A percentile compares a stretch with the other conserved stretches of the same genome.
phyloP scores from a whole-genome alignment of 2,797 vertebrate species.

The Artibeus lituratus region DNA sequence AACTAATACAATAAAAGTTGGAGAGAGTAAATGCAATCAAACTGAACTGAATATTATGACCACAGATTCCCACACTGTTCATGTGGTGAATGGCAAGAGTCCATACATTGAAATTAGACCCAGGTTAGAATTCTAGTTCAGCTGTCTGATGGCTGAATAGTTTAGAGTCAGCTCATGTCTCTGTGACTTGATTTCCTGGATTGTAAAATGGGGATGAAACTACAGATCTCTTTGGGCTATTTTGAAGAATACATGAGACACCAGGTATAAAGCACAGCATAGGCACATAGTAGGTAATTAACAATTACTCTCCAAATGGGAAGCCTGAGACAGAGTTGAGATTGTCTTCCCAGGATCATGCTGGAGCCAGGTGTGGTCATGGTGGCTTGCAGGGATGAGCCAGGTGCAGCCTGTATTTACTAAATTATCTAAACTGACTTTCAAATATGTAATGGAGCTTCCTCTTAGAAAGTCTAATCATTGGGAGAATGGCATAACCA shows the following conservation, averaged over 20 bases:
- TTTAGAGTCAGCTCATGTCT: background rate
- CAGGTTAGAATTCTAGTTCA: background rate
- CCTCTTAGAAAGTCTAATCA: background rate
- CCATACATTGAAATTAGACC: background rate
- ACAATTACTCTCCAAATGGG: background rate
- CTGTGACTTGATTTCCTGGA: background rate
- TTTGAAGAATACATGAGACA: background rate
- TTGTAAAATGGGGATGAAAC: background rate
- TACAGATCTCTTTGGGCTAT: background rate
- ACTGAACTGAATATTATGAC: background rate
- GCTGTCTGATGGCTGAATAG: background rate
- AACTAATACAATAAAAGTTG: background rate
- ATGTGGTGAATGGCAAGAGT: background rate
- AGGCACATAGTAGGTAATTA: background rate
- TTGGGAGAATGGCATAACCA: background rate
- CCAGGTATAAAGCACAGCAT: background rate
- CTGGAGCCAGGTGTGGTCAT: background rate
- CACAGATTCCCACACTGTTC: accelerated
- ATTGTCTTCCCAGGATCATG: background rate
- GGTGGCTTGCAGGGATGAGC: background rate
- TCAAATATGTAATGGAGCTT: background rate
- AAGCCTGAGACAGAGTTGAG: background rate
- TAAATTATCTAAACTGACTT: background rate
- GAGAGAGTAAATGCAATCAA: background rate
- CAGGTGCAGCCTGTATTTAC: background rate